Evolutionary conservation across 2,888 invertebrate species (phyloP), one percentile per base, ranked within the genome.

Genomic region (Seladonia tumulorum): DNA sequence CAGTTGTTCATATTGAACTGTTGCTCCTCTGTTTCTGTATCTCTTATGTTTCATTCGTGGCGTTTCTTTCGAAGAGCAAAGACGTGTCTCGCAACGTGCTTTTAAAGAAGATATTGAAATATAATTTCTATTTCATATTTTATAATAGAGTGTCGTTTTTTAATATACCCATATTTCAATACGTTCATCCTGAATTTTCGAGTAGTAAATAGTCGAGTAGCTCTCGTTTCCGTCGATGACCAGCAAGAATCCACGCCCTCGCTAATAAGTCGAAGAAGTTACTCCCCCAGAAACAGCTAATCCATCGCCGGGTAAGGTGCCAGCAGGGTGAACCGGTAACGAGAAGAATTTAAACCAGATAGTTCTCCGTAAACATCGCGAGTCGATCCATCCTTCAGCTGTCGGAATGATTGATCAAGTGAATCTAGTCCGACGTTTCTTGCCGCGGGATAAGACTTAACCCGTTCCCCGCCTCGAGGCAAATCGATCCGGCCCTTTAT

Each of bases 341-440:
- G 82, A 86, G 88, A 88, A 82, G 87, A 91, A 88, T 90, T 90
- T 88, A 83, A 90, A 90, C 80, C 85, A 75, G 84, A 87, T 85
- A 87, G 83, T 88, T 89, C 79, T 83, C 81, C 86, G 87, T 87
- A 90, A 90, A 91, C 87, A 89, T 87, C 82, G 78, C 86, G 82
- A 87, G 85, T 86, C 91, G 91, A 90, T 90, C 89, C 91, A 91
- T 90, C 90, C 89, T 90, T 91, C 88, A 89, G 68, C 91, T 88
- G 90, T 90, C 91, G 88, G 90, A 85, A 91, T 90, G 90, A 90
- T 90, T 89, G 90, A 90, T 90, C 90, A 90, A 90, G 91, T 87
- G 90, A 90, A 90, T 91, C 89, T 87, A 91, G 91, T 85, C 76
- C 83, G 90, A 66, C 81, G 84, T 82, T 88, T 89, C 88, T 89